Evolutionary conservation across 2,888 invertebrate genomes (phyloP), one percentile per base, ranked within the genome.

Genomic region (Gastracanthus pulcherrimus): DNA sequence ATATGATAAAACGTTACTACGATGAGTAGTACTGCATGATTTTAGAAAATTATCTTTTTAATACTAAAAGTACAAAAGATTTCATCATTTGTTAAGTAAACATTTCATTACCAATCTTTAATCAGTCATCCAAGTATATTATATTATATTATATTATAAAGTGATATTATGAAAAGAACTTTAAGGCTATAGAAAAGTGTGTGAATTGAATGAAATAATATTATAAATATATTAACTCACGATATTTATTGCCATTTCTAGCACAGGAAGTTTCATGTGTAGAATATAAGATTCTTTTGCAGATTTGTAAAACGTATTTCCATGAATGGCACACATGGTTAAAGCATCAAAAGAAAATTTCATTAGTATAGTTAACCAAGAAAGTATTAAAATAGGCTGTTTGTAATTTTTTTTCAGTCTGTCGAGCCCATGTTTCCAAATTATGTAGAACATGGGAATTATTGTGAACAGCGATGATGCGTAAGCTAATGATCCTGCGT

Each of bases 271-370:
- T 13, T 55, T 62, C 76, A 80, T 76, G 1, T 55, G 7, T 9
- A 80, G 26, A 26, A 70, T 62, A 23, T 70, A 80, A 4, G 76
- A 76, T 1, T 80, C 64, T 7, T 70, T 69, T 2, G 70, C 80
- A 0, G 80, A 76, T 6, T 76, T 36, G 36, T 55, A 80, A 58
- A 70, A 76, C 0, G 26, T 48, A 1, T 66, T 29, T 3, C 80
- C 80, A 9, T 80, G 76, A 7, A 80, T 55, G 3, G 80, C 76
- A n/a, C 23, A 51, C 23, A 70, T 51, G 16, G 76, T 29, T 4
- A 80, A 19, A 1, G 80, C 76, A 13, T 80, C 76, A 23, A 64
- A 80, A 0, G 76, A 45, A 41, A 80, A 80, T n/a, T 76, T 80
- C 1, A 45, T 1, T 11, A 76, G 29, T n/a, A 76, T 41, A 2